Evolutionary conservation across 2,888 invertebrate genomes (phyloP), one percentile per base, ranked within the genome.

Genomic region (Merodon equestris): DNA sequence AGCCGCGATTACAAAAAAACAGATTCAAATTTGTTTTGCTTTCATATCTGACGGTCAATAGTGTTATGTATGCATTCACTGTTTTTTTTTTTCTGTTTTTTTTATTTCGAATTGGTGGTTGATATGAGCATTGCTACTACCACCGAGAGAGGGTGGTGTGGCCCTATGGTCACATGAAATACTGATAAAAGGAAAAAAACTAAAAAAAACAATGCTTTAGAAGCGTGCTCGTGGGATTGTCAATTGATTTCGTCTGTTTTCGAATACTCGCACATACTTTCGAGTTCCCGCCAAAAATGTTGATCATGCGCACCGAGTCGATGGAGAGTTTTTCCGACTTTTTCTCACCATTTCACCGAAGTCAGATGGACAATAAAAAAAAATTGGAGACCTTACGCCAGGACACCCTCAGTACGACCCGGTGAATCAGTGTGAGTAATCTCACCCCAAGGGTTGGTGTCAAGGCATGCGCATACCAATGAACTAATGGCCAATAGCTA

Each of bases 401-500:
- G 51, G 51, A 66, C 58, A 61, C 36, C 36, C 40, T n/a, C 40
- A 53, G 68, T 27, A 7, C 27, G 7, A 4, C 27, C 27, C 27
- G 7, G 7, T 27, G 27, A 27, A 27, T 27, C 27, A 7, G 27
- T 27, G 27, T 27, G 27, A 7, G 27, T 27, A 4, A 4, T 27
- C 47, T 60, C 67, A 67, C 14, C 53, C 57, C 51, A 68, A 47
- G 56, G 77, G 34, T 73, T 63, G 57, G 53, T 61, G 45, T 10
- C 42, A 53, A 57, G 51, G 57, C 76, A 73, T 73, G 76, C 81
- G 77, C 81, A 77, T 77, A 58, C 54, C 68, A 0, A 38, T 12
- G 57, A 56, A 71, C 64, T 66, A 66, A 75, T 75, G 71, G 81
- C 81, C 81, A 81, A 81, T 81, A 81, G 81, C 81, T 81, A 74